Conservation (phyloP, 2,888 invertebrate genomes). For the Macaria notata region DNA sequence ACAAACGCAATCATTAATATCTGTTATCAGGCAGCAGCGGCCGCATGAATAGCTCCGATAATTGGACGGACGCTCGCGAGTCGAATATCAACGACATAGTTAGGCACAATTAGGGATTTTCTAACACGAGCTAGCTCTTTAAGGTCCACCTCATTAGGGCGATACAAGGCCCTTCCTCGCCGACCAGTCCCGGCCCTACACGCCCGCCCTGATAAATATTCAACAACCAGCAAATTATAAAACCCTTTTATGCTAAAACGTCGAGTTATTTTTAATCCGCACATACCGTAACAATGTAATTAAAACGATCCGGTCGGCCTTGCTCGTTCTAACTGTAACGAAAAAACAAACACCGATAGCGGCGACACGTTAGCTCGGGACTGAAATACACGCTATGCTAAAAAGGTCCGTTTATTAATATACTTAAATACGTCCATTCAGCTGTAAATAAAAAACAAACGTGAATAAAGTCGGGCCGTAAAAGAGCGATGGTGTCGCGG, state of each 20-base stretch:
- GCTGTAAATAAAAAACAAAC: constrained; percentile 46
- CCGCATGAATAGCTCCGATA: constrained; percentile 51
- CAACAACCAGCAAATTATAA: constrained; percentile 65
- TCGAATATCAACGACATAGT: constrained; percentile 69
- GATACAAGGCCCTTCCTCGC: constrained; percentile 54
- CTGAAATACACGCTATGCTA: constrained; percentile 44
- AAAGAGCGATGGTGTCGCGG: constrained; percentile 61
- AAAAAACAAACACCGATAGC: constrained; percentile 42
- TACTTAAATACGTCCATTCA: constrained; percentile 61
- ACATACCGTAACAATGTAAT: constrained; percentile 60
- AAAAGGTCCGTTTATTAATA: constrained; percentile 63
- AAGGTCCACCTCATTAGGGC: constrained; percentile 69
- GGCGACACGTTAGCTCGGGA: constrained; percentile 40
- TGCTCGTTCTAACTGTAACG: constrained; percentile 52
- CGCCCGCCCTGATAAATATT: constrained; percentile 67
- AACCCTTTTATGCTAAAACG: constrained; percentile 57
- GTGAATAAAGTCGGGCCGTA: constrained; percentile 57
- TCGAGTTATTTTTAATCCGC: constrained; percentile 56
- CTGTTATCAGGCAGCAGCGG: constrained; percentile 33
- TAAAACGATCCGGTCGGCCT: constrained; percentile 57
- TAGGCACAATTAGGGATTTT: constrained; percentile 71
- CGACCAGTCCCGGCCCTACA: constrained; percentile 39
- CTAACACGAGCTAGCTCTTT: constrained; percentile 64
- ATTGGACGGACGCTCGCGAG: constrained; percentile 60
- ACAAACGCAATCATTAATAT: constrained; percentile 8